Conservation (phyloP, 1,140 invertebrate genomes). For the Heliconius himera region DNA sequence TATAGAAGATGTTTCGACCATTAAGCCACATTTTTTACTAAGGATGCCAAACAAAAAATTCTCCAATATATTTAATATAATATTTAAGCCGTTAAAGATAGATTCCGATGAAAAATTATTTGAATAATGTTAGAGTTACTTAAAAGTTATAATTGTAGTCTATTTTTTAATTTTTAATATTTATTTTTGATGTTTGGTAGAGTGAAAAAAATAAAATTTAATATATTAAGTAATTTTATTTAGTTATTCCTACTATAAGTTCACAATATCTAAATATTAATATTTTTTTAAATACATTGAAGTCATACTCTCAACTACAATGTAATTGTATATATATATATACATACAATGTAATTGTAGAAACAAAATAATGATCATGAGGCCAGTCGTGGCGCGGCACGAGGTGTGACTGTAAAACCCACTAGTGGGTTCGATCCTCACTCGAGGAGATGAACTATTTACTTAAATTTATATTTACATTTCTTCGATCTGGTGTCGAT, state of each 20-base stretch:
- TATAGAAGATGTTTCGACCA: slow-evolving; percentile 26
- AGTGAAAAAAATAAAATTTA: neutral
- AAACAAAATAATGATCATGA: too few relatives aligned
- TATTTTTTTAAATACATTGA: too few relatives aligned
- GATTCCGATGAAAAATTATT: slow-evolving; percentile 46
- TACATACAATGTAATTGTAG: too few relatives aligned
- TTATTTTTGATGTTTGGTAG: neutral
- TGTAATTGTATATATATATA: too few relatives aligned
- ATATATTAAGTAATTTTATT: neutral
- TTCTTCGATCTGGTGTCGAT: too few relatives aligned
- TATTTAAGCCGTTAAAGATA: slow-evolving; percentile 44
- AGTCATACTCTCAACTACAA: too few relatives aligned
- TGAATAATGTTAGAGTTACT: slow-evolving; percentile 41
- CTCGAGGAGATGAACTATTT: too few relatives aligned
- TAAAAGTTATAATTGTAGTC: neutral
- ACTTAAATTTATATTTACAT: too few relatives aligned
- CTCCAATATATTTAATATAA: slow-evolving; percentile 50
- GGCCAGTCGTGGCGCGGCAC: too few relatives aligned
- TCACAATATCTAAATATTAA: too few relatives aligned
- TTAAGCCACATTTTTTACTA: slow-evolving; percentile 32
- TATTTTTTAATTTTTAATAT: neutral
- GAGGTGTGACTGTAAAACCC: too few relatives aligned
- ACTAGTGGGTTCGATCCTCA: too few relatives aligned
- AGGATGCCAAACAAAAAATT: slow-evolving; percentile 37
- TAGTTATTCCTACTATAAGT: neutral